These are phyloP conservation scores for Phocoena phocoena DNA, from an alignment of 2,113 vertebrate genomes.

Conservation along the genomic window DNA sequence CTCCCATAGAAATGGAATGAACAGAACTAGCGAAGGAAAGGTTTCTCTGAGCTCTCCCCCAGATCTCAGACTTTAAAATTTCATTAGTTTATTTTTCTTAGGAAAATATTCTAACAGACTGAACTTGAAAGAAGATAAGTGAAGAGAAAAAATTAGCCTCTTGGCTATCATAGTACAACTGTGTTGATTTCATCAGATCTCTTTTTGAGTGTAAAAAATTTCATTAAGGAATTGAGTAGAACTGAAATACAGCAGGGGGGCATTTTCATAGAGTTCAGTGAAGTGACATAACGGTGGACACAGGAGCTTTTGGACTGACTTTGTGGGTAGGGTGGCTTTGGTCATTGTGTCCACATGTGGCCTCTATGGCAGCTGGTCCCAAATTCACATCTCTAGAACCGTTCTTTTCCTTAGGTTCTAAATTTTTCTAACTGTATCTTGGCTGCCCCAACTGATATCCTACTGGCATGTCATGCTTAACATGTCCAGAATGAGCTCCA, in stretches of 20 bases:
- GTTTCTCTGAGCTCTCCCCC: background rate
- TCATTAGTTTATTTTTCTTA: slow-evolving; percentile 2
- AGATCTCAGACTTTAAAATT: background rate
- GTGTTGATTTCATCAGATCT: background rate
- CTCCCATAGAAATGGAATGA: background rate
- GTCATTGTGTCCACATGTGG: background rate
- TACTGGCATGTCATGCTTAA: background rate
- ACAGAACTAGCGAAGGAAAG: background rate
- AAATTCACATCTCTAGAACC: background rate
- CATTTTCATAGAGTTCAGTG: background rate
- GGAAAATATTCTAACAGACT: background rate
- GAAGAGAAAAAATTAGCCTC: background rate
- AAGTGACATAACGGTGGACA: background rate
- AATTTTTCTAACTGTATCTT: background rate
- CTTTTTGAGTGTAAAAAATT: background rate
- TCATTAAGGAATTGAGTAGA: background rate
- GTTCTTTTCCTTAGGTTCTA: background rate
- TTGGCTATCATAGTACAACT: background rate
- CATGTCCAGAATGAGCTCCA: background rate
- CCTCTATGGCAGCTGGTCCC: accelerated
- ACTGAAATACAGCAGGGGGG: background rate
- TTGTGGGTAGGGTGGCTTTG: background rate
- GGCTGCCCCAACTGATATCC: too few relatives aligned
- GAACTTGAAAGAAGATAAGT: background rate
- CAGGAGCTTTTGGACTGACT: background rate